Evolutionary conservation across 2,113 vertebrate genomes (phyloP), one percentile per base, ranked within the genome.

Genomic region (Colossoma macropomum): DNA sequence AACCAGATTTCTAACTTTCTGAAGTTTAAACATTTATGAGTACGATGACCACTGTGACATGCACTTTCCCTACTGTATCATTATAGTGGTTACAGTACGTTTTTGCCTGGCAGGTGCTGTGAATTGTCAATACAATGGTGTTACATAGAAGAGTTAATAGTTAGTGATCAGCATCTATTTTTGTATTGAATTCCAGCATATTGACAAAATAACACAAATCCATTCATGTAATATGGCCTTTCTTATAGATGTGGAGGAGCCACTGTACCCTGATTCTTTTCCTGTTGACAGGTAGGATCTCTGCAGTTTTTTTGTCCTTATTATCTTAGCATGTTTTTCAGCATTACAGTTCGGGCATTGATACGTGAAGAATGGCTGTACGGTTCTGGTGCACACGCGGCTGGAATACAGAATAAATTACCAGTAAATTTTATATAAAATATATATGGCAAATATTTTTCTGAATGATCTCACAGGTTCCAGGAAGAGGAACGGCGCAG

Each of bases 271-370:
- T 25, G 41, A 86, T 21, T 34, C n/a, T 21, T 77, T 79, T 30
- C 80, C 70, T 1, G 65, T 9, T 86, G 84, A 89, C 66, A 83
- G 69, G 92, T 93, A 89, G 5, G 13, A 62, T 41, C 32, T 17
- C 65, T 11, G 48, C 52, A 25, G 0, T 10, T 8, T 12, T n/a
- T 23, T n/a, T 34, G 45, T 34, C 3, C 19, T 1, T 21, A 7
- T 50, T 60, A 59, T 12, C 27, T 1, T 1, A 23, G 48, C 32
- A n/a, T 32, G 34, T 45, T 5, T 45, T 45, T 45, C 41, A 45
- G 6, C 9, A 11, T 45, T 9, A 6, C 10, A 45, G 10, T 45
- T 45, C 10, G 9, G 4, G 41, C 9, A 9, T 11, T 76, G 21
- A 11, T 76, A 11, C 21, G 19, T 11, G 50, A 48, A 4, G 45